Base-by-base conservation (phyloP, 2,888 invertebrate genomes). In the Kuschelorhynchus macadamiae region DNA sequence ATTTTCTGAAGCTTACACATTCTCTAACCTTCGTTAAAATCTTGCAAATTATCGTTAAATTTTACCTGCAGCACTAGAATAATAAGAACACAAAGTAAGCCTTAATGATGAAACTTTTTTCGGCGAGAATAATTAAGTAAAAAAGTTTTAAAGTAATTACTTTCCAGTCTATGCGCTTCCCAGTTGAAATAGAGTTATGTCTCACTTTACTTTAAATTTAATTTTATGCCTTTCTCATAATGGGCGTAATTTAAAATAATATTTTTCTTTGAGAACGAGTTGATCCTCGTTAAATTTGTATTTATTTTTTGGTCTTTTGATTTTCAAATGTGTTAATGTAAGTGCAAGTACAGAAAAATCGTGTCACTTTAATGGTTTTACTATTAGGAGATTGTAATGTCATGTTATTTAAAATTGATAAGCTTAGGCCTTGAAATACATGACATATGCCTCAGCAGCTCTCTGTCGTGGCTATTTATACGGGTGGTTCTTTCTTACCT, bases 91-190 rank as follows among this genome's bases (percentile, higher is more conserved):
- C 20, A 49, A 49, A 49, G 7, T 20, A 11, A 49, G 11, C 25
- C 49, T 25, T 21, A 49, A 49, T 25, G 30, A 30, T 30, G 49
- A 49, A 21, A 12, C 30, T 49, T 49, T 49, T 49, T 49, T 49
- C 30, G 9, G 30, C 9, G 12, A 9, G 46, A 46, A 49, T 53
- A 53, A 53, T 39, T 20, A 53, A 39, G 41, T 21, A 41, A 53
- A 53, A n/a, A 53, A 41, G 21, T 53, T 53, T 53, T 21, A n/a
- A 5, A 53, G 53, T 39, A 53, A 53, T 53, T 53, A 53, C 18
- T 53, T 53, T 53, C 14, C 18, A 4, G 20, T 52, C 17, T 33
- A 12, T 12, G 36, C 7, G 39, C 39, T 53, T 36, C n/a, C 12
- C 39, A 39, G 18, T 53, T 53, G 33, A 33, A n/a, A n/a, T n/a